Base-by-base conservation (phyloP, 2,797 vertebrate genomes). In the Leptatherina wallacei region DNA sequence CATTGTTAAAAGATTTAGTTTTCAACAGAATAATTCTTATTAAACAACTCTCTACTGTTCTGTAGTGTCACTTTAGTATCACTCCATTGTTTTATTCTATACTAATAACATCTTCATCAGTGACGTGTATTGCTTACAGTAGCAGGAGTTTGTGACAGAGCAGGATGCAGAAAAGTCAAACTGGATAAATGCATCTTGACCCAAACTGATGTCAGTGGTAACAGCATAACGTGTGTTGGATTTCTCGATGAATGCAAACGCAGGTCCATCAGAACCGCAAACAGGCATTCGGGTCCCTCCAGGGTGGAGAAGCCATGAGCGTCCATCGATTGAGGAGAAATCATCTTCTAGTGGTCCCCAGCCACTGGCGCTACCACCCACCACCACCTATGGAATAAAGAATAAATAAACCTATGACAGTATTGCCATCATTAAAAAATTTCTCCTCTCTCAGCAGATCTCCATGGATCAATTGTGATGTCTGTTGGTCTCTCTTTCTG, bases 81-180 rank as follows among this genome's bases (percentile, higher is more conserved):
- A 27, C 24, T 35, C 3, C 11, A 60, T 52, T 6, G 14, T 12
- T 5, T 36, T n/a, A 49, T 36, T 1, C 29, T 0, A 61, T 55
- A 12, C 1, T 12, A 59, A n/a, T 8, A 22, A 65, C 2, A 10
- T 4, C 6, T 44, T 65, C 20, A 14, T 32, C 64, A 1, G 18
- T n/a, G 12, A 2, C 42, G 67, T 2, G 20, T n/a, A 8, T 59
- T 38, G 30, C 93, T 96, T 94, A 99, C 98, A 96, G 12, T 99
- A 99, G 88, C 98, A 99, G 73, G 98, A 99, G 80, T 97, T 96
- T 16, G 97, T 98, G 90, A 99, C 97, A 0, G 97, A 99, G 92
- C 98, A 99, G 82, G 98, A 99, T 24, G 98, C 98, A 11, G 97
- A 99, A 85, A 99, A 99, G 85, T 99, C 98, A 68, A 99, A 96